Percentiles rank a stretch among this genome's conserved stretches.
These are phyloP conservation scores for Rhagologus leucostigma DNA, from an alignment of 2,113 vertebrate genomes.

Conservation along the genomic window DNA sequence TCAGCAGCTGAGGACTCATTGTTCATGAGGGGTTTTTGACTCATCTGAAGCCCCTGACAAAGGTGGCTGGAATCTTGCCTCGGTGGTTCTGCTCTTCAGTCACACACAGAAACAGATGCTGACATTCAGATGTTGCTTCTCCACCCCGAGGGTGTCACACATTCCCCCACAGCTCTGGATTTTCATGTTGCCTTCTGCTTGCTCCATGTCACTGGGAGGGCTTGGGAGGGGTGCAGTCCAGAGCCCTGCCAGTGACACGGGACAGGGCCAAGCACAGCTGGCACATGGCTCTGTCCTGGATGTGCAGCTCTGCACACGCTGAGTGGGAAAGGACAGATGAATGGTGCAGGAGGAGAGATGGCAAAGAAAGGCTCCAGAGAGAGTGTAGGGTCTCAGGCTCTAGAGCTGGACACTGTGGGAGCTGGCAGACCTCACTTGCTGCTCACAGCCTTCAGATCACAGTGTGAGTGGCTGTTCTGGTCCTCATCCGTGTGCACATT, in stretches of 20 bases:
- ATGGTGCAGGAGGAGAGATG: background rate
- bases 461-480: background rate
- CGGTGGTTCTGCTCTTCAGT: background rate
- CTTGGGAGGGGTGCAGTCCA: background rate
- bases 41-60: slow-evolving; percentile 47
- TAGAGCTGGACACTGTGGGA: background rate
- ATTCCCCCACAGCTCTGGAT: background rate
- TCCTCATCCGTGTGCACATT: background rate
- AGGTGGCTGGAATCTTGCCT: slow-evolving; percentile 48
- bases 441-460: background rate
- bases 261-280: background rate
- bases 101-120: slow-evolving; percentile 30
- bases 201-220: background rate
- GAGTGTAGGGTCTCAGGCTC: background rate
- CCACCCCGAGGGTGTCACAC: background rate
- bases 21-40: slow-evolving; percentile 35
- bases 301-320: background rate
- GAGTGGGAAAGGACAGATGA: background rate
- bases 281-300: background rate
- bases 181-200: background rate
- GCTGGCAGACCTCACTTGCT: background rate
- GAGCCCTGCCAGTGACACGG: background rate
- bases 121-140: background rate
- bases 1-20: slow-evolving; percentile 48
- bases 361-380: background rate